Evolutionary conservation across 2,888 invertebrate genomes (phyloP), one percentile per base, ranked within the genome.

Genomic region (Hesperia comma): DNA sequence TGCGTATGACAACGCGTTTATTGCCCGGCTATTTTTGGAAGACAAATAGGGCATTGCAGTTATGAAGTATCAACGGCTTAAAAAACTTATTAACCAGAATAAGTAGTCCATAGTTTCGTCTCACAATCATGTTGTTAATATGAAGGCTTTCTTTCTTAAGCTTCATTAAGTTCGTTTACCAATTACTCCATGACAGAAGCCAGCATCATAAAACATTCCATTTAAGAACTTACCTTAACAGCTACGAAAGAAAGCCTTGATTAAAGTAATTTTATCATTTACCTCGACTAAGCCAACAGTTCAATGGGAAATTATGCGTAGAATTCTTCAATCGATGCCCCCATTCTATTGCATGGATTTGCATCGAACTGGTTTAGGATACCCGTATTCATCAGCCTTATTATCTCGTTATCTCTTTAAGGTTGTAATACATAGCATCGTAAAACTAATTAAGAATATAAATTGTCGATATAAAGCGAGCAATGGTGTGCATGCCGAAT

Each of bases 301-400:
- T 84, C 82, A 86, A 86, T 84, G 75, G 86, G 81, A 80, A 83
- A 78, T 86, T 87, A 87, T 85, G 82, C 80, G 79, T 80, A 77
- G 66, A 80, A 86, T 79, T 85, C 86, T 86, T 85, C 82, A 83
- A 80, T 79, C 79, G 81, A 78, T 75, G 79, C 81, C 83, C 80
- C 83, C 82, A 82, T 83, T 80, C 79, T 78, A 73, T 77, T 77
- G 78, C 77, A 78, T 79, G 80, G 77, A 80, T 79, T 79, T 77
- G 77, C 78, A 79, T 80, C 82, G 79, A 79, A 78, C 78, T 69
- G 60, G 70, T 71, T 71, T 70, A 73, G 70, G 70, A 71, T 72
- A 70, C 74, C 75, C n/a, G 32, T 58, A 66, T 60, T 76, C 74
- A 72, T 74, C 74, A 74, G 72, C 74, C 77, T 80, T 85, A 86